phyloP scores from a whole-genome alignment of 2,888 invertebrate species.

The Coecobrya sp. region DNA sequence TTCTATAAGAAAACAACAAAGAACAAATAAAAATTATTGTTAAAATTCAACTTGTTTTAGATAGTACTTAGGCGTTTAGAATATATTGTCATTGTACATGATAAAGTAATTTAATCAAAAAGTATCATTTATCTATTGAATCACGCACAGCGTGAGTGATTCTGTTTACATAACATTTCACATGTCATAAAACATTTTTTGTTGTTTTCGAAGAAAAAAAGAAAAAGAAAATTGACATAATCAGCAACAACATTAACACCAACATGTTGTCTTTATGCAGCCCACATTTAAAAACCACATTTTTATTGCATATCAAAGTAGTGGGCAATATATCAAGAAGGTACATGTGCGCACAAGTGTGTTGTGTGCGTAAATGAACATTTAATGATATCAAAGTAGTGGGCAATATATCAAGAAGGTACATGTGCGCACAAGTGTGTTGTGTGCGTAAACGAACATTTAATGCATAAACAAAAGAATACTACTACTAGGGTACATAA shows the following conservation, averaged over 20 bases:
- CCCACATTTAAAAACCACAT: constrained; percentile 36
- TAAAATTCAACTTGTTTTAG: constrained; percentile 8
- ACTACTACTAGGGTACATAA: too few species aligned
- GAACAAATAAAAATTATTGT: not conserved
- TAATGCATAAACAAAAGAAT: too few species aligned
- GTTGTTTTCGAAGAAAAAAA: not conserved
- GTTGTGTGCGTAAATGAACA: not conserved
- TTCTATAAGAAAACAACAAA: constrained; percentile 25
- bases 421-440: not conserved
- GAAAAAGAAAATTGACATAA: not conserved
- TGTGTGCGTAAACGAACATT: not conserved
- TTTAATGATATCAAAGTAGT: constrained; percentile 1
- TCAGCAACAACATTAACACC: not conserved
- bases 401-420: not conserved
- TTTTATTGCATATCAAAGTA: constrained; percentile 5
- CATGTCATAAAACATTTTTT: constrained; percentile 25
- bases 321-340: not conserved
- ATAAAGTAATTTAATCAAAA: too few species aligned
- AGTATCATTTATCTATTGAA: too few species aligned
- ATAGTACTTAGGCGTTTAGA: too few species aligned
- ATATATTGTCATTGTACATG: too few species aligned
- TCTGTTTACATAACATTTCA: constrained; percentile 40
- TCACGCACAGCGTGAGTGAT: not conserved
- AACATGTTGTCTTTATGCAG: constrained; percentile 10
- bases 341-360: not conserved